These are phyloP conservation scores for Triplophysa siluroides DNA, from an alignment of 2,113 vertebrate species.

Conservation along the genomic window DNA sequence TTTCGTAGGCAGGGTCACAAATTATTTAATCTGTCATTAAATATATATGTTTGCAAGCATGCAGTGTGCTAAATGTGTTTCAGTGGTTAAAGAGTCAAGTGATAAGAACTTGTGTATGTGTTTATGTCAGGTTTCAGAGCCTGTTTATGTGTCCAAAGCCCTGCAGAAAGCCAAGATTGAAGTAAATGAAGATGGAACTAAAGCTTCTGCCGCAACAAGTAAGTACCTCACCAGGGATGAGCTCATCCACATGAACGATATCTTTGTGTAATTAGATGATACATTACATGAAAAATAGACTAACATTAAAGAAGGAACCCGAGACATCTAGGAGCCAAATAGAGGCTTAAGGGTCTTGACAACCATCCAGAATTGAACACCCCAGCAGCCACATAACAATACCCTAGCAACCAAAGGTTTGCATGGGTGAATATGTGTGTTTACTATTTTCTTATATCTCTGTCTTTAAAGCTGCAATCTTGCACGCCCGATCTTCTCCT, in stretches of 20 bases:
- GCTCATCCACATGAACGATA: too few species aligned
- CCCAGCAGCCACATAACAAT: neutral
- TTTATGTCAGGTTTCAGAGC: constrained; percentile 78
- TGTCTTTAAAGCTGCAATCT: constrained; percentile 80
- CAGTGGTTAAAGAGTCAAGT: neutral
- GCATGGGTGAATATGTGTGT: neutral
- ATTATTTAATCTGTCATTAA: neutral
- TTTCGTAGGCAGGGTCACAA: too few species aligned
- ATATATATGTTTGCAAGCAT: neutral
- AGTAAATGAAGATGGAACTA: constrained; percentile 94
- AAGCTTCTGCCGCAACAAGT: constrained; percentile 92
- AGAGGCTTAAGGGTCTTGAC: too few species aligned
- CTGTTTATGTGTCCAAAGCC: constrained; percentile 83
- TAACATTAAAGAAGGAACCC: too few species aligned
- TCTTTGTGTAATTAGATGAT: too few species aligned
- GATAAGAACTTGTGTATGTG: neutral
- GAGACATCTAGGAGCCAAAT: too few species aligned
- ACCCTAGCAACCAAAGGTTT: too few species aligned
- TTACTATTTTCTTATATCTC: constrained; percentile 4
- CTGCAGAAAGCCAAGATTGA: constrained; percentile 94
- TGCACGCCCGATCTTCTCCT: constrained; percentile 90
- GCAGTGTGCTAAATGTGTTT: neutral
- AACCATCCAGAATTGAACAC: too few species aligned
- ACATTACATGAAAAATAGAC: too few species aligned
- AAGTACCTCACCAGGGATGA: constrained; percentile 56